phyloP scores from a whole-genome alignment of 2,797 vertebrate genomes.

The Eulemur rubriventer region DNA sequence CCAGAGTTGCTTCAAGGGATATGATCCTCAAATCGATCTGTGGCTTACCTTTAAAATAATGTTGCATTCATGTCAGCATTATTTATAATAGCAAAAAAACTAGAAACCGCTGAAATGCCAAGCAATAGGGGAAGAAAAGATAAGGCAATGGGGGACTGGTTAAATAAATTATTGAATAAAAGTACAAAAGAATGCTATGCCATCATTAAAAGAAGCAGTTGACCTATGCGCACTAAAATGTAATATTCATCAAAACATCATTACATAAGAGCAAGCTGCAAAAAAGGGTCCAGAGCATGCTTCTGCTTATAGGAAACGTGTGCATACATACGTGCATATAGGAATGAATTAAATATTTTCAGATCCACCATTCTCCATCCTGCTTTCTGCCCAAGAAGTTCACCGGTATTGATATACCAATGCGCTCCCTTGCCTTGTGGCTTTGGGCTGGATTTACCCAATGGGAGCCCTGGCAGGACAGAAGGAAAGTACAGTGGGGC shows the following conservation, averaged over 20 bases:
- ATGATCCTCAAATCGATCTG: neutral
- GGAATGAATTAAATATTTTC: neutral
- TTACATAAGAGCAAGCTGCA: neutral
- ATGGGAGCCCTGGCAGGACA: neutral
- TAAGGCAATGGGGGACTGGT: neutral
- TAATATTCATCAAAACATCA: neutral
- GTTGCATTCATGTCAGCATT: neutral
- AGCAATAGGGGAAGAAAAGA: neutral
- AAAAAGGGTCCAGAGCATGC: neutral
- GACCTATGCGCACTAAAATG: neutral
- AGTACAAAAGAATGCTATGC: neutral
- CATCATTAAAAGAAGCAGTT: neutral
- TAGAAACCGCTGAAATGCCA: neutral
- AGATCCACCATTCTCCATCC: neutral
- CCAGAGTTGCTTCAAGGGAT: neutral
- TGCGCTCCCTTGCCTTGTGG: neutral
- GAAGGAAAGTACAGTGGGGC: neutral
- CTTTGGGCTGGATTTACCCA: neutral
- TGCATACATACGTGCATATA: neutral
- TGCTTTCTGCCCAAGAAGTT: neutral
- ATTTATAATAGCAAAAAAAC: neutral
- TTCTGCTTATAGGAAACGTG: neutral
- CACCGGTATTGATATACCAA: neutral
- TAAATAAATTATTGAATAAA: neutral
- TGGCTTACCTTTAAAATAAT: conserved; percentile 40